Evolutionary conservation across 1,140 invertebrate genomes (phyloP), one percentile per base, ranked within the genome.

Genomic region (Eueides isabella): DNA sequence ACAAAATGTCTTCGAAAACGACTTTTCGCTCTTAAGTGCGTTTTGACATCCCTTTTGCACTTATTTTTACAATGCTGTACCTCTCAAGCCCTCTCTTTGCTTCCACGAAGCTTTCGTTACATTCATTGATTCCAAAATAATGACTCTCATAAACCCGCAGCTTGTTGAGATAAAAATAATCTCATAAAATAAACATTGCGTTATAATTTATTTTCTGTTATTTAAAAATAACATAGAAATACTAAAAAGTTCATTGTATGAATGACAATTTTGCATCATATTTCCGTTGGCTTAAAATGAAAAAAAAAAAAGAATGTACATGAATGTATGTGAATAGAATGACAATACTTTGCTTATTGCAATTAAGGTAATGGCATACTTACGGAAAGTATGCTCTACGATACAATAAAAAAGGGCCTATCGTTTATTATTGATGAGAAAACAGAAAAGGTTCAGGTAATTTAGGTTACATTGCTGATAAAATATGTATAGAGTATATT

Each of bases 1-100:
- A 87, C 85, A 85, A 90, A 92, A 92, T 88, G 87, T 91, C 89
- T 88, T 88, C 84, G 82, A 86, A 89, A 91, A 88, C 81, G 84
- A 85, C 86, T 89, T 89, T 87, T 87, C 80, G 76, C 72, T 82
- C 85, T 85, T 85, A 89, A 91, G 90, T 87, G 87, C 85, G 79
- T 88, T 91, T 87, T 82, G 84, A 90, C 83, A 83, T 91, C 87
- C 85, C 83, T 86, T 87, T 85, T 83, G 78, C 80, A 78, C 80
- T 83, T 82, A 80, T 85, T 89, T 87, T 84, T 81, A 87, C 83
- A 89, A 90, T 87, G 82, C 77, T 71, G 67, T 72, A 78, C 78
- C 85, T 87, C 89, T 90, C 86, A 82, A 83, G 77, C 55, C 71
- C 73, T 64, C 80, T 78, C 76, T 80, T 65, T 66, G 67, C 68